Conservation (phyloP, 1,140 invertebrate species). For the Lerema accius region DNA sequence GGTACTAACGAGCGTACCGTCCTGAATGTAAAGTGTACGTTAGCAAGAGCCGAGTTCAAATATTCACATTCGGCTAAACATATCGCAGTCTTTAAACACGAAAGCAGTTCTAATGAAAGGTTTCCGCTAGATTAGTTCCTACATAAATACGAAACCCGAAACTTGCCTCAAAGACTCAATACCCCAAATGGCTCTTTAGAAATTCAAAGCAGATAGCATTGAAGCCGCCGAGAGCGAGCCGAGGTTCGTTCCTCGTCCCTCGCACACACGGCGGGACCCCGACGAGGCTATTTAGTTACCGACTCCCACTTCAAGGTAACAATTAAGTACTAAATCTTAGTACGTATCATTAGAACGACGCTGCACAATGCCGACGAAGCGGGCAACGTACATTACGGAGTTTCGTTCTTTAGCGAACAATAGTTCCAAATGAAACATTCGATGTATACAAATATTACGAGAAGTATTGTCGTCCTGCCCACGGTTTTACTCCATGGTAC, state of each 20-base stretch:
- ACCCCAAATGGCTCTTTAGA: conserved; percentile 27
- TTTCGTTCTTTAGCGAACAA: neutral
- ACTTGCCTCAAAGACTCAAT: neutral
- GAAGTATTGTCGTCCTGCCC: neutral
- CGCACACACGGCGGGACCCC: conserved; percentile 28
- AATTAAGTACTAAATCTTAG: conserved; percentile 52
- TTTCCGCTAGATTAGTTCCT: neutral
- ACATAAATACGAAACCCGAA: neutral
- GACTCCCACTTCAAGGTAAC: conserved; percentile 45
- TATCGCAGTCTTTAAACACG: neutral
- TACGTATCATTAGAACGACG: conserved; percentile 19
- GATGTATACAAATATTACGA: conserved; percentile 3
- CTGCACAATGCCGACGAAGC: neutral
- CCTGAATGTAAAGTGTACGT: no score
- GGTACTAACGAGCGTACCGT: no score
- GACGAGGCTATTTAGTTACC: conserved; percentile 52
- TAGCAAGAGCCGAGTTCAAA: no score
- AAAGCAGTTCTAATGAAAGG: neutral
- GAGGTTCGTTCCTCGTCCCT: conserved; percentile 13
- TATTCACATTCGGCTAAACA: no score
- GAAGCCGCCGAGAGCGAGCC: conserved; percentile 15
- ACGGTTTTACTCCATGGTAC: neutral
- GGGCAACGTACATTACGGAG: conserved; percentile 16
- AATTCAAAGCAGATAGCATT: conserved; percentile 30
- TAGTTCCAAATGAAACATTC: neutral